Percentiles rank a stretch among this genome's conserved stretches.
Evolutionary conservation across 23 tunicate species (phyloP).

Genomic region (Phallusia fumigata): DNA sequence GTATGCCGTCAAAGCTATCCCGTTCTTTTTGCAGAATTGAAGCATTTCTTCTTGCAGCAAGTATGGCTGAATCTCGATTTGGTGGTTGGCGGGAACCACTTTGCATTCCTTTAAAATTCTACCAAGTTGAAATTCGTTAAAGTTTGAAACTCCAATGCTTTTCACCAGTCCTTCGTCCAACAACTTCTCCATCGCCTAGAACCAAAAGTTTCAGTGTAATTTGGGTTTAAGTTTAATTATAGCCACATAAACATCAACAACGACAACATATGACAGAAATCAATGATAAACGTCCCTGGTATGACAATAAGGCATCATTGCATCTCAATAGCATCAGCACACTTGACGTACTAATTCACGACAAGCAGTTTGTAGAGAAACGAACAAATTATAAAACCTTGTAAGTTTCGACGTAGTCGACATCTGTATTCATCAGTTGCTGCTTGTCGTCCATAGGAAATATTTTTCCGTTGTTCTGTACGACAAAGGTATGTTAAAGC

Average conservation of each 20-base stretch:
- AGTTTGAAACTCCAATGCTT: constrained; percentile 92
- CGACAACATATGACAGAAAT: no score
- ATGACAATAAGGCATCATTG: no score
- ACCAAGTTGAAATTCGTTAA: constrained; percentile 71
- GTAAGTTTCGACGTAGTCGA: constrained; percentile 76
- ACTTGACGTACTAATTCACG: no score
- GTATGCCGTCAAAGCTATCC: constrained; percentile 80
- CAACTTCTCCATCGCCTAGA: constrained; percentile 57
- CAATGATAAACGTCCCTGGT: no score
- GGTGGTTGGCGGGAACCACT: constrained; percentile 69
- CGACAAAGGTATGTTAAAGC: not conserved
- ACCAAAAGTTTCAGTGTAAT: no score
- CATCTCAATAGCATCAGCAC: not conserved
- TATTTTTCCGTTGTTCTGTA: constrained; percentile 11
- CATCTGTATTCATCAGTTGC: constrained; percentile 38
- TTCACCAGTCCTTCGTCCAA: constrained; percentile 66
- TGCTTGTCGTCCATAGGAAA: constrained; percentile 60
- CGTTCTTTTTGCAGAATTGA: constrained; percentile 56
- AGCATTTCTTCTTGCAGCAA: constrained; percentile 53
- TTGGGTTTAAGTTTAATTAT: not conserved
- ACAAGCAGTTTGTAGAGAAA: no score
- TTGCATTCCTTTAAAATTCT: constrained; percentile 57
- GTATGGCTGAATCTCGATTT: constrained; percentile 83
- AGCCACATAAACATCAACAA: not conserved
- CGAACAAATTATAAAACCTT: constrained; percentile 19